Evolutionary conservation across 2,797 vertebrate genomes (phyloP), one percentile per base, ranked within the genome.

Genomic region (Anomalospiza imberbis): DNA sequence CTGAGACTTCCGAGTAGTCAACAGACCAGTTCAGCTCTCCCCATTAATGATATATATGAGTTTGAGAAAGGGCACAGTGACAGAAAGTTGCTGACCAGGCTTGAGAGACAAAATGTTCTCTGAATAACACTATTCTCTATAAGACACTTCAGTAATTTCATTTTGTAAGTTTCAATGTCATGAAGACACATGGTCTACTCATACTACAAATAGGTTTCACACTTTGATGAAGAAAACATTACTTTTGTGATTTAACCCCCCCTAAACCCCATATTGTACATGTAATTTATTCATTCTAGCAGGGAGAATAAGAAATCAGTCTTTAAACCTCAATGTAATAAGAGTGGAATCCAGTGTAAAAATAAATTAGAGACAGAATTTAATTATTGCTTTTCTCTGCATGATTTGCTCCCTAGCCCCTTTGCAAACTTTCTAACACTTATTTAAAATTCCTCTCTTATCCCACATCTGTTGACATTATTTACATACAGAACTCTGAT

Each of bases 301-400:
- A 95, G 94, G 71, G 55, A 38, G 34, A 96, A 94, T 91, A 95
- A 94, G 62, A 96, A 97, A 96, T 96, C 85, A 93, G 95, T 67
- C 89, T 97, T 96, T 94, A 86, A 94, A 96, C 63, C 88, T 93
- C 40, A 72, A 21, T 61, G 73, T 95, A 97, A 93, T 96, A 94
- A 96, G 92, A 97, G 93, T 96, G 95, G 96, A 96, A 97, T 84
- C 71, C 82, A 95, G 57, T 91, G 78, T 95, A 96, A 97, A 87
- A 97, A 95, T 95, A 92, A 95, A 95, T 95, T 94, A 85, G 94
- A 97, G 93, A 91, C 79, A 95, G 87, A 97, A 93, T 97, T 97
- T 98, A 97, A 97, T 98, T 97, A 97, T 91, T 97, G 93, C 94
- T 96, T 97, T 97, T 97, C 89, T 95, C 74, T 96, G 94, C 96